phyloP scores from a whole-genome alignment of 2,797 vertebrate species.

The Pelochelys cantorii region DNA sequence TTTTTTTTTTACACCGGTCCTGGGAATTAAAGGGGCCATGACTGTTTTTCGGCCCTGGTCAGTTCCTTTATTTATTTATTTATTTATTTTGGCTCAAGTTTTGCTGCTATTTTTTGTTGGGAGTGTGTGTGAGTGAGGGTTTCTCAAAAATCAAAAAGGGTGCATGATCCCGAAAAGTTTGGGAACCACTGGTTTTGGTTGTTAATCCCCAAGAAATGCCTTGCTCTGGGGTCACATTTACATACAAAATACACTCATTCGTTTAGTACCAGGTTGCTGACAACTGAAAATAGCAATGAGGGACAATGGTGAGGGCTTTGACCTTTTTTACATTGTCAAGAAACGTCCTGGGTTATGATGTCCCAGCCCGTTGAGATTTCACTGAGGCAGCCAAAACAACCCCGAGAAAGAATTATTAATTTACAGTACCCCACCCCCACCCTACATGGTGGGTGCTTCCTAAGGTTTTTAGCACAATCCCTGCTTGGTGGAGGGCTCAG shows the following conservation, averaged over 20 bases:
- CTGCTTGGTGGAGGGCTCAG: background rate
- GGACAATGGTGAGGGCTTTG: accelerated
- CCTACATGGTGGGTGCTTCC: background rate
- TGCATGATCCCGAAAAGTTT: too few species aligned
- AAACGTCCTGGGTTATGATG: background rate
- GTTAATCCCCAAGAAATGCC: constrained; percentile 44
- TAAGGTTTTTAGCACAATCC: background rate
- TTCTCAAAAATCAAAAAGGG: too few species aligned
- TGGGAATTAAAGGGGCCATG: too few species aligned
- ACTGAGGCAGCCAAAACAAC: background rate
- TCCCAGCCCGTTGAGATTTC: background rate
- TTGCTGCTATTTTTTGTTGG: too few species aligned
- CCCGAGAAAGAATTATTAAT: background rate
- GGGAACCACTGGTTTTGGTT: background rate
- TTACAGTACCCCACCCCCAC: background rate
- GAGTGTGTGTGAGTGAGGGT: too few species aligned
- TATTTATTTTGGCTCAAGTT: too few species aligned
- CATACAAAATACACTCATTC: background rate
- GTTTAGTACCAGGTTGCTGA: background rate
- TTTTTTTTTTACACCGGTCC: too few species aligned
- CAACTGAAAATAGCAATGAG: background rate
- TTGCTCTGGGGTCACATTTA: background rate
- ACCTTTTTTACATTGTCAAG: accelerated
- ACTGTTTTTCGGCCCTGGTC: too few species aligned
- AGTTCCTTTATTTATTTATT: too few species aligned